phyloP scores from a whole-genome alignment of 2,113 vertebrate species.

The Phalacrocorax carbo region DNA sequence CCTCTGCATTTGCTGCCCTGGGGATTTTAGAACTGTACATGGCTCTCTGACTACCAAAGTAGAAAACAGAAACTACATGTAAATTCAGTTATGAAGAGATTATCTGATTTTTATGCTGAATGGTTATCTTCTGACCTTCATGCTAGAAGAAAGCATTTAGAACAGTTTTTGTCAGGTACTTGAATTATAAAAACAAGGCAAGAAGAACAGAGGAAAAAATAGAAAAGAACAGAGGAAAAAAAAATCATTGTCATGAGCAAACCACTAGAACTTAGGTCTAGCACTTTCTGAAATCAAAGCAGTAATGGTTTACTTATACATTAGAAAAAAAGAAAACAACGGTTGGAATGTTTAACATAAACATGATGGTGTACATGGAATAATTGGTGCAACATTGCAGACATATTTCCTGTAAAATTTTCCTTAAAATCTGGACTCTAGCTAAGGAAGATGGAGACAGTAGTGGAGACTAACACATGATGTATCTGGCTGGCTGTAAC shows the following conservation, averaged over 20 bases:
- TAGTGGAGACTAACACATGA: neutral
- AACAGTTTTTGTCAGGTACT: neutral
- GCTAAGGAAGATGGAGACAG: neutral
- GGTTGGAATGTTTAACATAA: neutral
- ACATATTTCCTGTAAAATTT: neutral
- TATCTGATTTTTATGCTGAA: neutral
- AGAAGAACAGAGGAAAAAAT: neutral
- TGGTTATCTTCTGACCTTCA: neutral
- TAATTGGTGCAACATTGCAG: neutral
- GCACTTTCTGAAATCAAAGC: neutral
- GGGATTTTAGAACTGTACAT: neutral
- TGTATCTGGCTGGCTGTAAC: neutral
- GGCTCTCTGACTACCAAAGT: neutral
- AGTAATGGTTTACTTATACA: neutral
- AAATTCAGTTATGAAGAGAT: neutral
- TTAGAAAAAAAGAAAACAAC: neutral
- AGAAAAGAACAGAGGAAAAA: neutral
- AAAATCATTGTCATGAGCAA: neutral
- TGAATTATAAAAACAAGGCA: neutral
- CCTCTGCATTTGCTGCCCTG: neutral
- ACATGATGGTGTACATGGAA: neutral
- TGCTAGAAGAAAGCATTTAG: neutral
- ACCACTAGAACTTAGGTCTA: neutral
- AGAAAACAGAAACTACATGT: neutral
- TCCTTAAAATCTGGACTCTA: neutral